phyloP scores from a whole-genome alignment of 2,113 vertebrate species.

The Turnix velox region DNA sequence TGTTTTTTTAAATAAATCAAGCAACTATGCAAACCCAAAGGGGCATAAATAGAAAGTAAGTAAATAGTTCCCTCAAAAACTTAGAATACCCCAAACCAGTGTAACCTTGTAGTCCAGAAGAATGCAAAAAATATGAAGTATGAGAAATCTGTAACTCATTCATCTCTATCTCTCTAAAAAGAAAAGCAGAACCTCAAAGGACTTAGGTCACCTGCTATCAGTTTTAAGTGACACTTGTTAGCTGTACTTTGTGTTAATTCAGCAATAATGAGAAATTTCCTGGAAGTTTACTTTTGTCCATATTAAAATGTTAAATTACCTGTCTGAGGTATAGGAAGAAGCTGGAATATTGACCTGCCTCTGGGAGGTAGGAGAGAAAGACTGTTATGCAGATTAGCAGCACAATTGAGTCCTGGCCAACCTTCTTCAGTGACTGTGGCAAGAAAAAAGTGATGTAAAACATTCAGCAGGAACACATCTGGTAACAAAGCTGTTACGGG shows the following conservation, averaged over 20 bases:
- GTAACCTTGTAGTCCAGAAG: background rate
- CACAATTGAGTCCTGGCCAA: constrained; percentile 86
- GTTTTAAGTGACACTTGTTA: background rate
- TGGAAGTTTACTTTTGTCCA: background rate
- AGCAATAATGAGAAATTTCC: background rate
- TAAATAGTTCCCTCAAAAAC: background rate
- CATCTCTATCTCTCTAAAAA: background rate
- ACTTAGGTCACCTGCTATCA: background rate
- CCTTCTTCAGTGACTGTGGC: constrained; percentile 83
- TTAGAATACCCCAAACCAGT: background rate
- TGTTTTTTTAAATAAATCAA: background rate
- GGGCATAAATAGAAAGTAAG: background rate
- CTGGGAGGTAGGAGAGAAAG: constrained; percentile 87
- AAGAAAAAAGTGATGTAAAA: background rate
- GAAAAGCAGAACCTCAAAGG: background rate
- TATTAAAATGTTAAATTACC: constrained; percentile 51
- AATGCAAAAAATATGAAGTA: background rate
- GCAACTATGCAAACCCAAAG: background rate
- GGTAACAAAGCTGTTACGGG: fast-evolving
- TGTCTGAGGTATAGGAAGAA: constrained; percentile 90
- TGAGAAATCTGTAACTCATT: fast-evolving
- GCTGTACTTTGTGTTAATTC: background rate
- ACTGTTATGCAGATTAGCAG: constrained; percentile 90
- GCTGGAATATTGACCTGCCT: constrained; percentile 89
- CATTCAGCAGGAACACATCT: background rate